Percentiles rank a stretch among this genome's conserved stretches.
Evolutionary conservation across 2,888 invertebrate species (phyloP).

Genomic region (Argyresthia goedartella): DNA sequence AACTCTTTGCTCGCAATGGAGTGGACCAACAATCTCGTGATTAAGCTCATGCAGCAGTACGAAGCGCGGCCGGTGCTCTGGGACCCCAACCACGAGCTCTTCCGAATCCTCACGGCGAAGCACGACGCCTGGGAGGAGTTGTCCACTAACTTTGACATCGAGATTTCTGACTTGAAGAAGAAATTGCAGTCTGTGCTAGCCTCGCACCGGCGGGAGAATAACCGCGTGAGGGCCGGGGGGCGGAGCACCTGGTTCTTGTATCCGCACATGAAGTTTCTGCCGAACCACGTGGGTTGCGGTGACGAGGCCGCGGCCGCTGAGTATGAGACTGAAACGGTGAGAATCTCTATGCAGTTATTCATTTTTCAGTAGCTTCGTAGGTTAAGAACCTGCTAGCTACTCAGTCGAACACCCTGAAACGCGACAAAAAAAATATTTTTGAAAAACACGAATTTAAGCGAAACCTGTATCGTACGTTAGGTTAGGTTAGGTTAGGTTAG

Average conservation of each 20-base stretch:
- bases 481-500: too few relatives aligned
- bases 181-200: conserved; percentile 57
- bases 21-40: conserved; percentile 41
- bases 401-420: too few relatives aligned
- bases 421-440: too few relatives aligned
- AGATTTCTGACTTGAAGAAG: conserved; percentile 42
- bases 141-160: conserved; percentile 39
- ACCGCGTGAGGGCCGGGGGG: conserved; percentile 37
- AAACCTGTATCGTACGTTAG: too few relatives aligned
- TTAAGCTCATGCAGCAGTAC: conserved; percentile 39
- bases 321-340: too few relatives aligned
- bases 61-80: conserved; percentile 35
- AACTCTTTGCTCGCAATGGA: conserved; percentile 14
- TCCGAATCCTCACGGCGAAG: conserved; percentile 37
- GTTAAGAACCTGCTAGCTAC: too few relatives aligned
- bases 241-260: conserved; percentile 50
- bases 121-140: conserved; percentile 45
- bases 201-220: conserved; percentile 50
- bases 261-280: conserved; percentile 38
- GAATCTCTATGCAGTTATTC: too few relatives aligned
- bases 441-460: too few relatives aligned
- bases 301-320: not conserved
- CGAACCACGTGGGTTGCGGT: conserved; percentile 26
- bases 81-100: conserved; percentile 35
- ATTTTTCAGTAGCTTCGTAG: too few relatives aligned